Base-by-base conservation (phyloP, 2,113 vertebrate genomes). In the Proterorhinus semilunaris region DNA sequence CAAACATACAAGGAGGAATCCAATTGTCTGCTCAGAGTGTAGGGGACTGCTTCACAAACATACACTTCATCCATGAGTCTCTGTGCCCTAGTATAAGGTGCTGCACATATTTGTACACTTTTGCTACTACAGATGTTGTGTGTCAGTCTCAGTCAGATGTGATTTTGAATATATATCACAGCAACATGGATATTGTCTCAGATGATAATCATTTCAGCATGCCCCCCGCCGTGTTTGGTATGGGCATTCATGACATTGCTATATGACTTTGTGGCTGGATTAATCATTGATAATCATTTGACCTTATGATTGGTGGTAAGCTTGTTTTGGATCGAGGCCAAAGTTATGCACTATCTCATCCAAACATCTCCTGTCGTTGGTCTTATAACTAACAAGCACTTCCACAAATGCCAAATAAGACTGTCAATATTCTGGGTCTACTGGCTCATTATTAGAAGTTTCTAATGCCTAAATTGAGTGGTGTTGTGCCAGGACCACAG, bases 1-100 rank as follows among this genome's bases (percentile, higher is more conserved):
- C 83, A 87, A 86, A 87, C 80, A 83, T 50, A 83, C 68, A 74
- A 68, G n/a, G 75, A 79, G 82, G 86, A 83, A 90, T 86, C 69
- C 76, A 84, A 83, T 83, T 21, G 12, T 62, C 6, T 6, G 71
- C 69, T 47, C 46, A 7, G 46, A 67, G 71, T 66, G 17, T 72
- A 36, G 27, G 78, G 77, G 83, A 86, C 81, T 57, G 79, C 69
- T 82, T 84, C 72, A 84, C 78, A 75, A 68, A 68, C 74, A 74
- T 58, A 62, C 68, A 69, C 74, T 80, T 74, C 68, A 79, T 10
- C 52, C 11, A 50, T 11, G 8, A 63, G 11, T 54, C 7, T 8
- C n/a, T 53, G 17, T 53, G 15, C 10, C 11, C 17, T 16, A 36
- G 27, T 36, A 36, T 36, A 36, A 3, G 27, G 27, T 36, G 27